Base-by-base conservation (phyloP, 2,113 vertebrate species). In the Nannospalax galili region DNA sequence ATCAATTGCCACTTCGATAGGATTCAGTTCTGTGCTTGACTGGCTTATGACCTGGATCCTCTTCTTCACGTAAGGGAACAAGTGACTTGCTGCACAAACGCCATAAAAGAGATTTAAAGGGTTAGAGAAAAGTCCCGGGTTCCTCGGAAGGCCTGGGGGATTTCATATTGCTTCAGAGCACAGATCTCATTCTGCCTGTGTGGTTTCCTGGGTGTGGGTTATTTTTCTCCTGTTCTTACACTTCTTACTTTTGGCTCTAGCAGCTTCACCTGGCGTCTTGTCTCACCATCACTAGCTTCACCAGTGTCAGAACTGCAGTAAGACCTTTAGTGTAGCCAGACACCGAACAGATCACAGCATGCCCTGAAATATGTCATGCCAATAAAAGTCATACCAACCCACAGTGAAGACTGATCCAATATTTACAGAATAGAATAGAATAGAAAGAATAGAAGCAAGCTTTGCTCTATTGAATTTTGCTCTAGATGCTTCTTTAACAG, bases 1-100 rank as follows among this genome's bases (percentile, higher is more conserved):
- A 67, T 99, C 99, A n/a, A 99, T 99, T 0, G 99, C 99, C n/a
- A 99, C 99, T 96, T 99, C 99, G 0, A 99, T 99, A 0, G 99
- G 99, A 96, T 99, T 99, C 98, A 99, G 98, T 92, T 99, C 99
- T 1, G 99, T 99, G 98, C 99, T 99, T 40, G 99, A 99, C 78
- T 99, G 99, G 97, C 99, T 99, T 79, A 99, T 96, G 94, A 99
- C 99, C 97, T 99, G 99, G 84, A 99, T 99, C 12, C 99, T 98
- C 96, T 99, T 99, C 98, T 99, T 99, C 93, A 99, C 98, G 0
- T 99, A 99, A 1, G 99, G 99, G 85, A 99, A 99, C 95, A 99
- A 98, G 97, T 99, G 99, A 84, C 98, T 99, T 1, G 99, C 99
- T 99, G 58, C 90, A 95, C 86, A 0, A 85, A 95, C 88, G 86